Evolutionary conservation across 2,888 invertebrate species (phyloP).

Genomic region (Cartodere bifasciata): DNA sequence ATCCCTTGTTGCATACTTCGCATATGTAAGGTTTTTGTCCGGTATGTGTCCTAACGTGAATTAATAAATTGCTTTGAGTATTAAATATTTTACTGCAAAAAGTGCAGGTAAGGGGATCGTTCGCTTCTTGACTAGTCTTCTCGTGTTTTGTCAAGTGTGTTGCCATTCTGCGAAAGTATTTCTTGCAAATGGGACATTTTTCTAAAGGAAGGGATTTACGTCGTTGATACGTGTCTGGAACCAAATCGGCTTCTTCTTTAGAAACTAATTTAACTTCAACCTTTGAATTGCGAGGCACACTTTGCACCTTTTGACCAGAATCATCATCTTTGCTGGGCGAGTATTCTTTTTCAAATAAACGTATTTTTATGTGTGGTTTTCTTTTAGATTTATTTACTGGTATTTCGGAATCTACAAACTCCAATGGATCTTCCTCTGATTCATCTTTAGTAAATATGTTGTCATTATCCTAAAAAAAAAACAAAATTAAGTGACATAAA

Average conservation of each 20-base stretch:
- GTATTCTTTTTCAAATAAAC: conserved; percentile 19
- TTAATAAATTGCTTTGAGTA: conserved; percentile 29
- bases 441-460: conserved; percentile 3
- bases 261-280: conserved; percentile 25
- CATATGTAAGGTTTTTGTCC: conserved; percentile 31
- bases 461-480: conserved; percentile 2
- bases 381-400: too few species aligned
- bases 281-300: conserved; percentile 18
- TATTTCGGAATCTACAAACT: conserved; percentile 21
- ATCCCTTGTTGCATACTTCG: conserved; percentile 31
- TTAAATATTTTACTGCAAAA: conserved; percentile 27
- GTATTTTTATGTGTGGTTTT: conserved; percentile 22
- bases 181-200: conserved; percentile 34
- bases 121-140: conserved; percentile 21
- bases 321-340: conserved; percentile 13
- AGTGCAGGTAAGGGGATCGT: conserved; percentile 24
- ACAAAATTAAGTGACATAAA: too few species aligned
- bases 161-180: conserved; percentile 34
- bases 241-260: conserved; percentile 24
- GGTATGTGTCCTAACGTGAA: conserved; percentile 32
- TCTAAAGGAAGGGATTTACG: conserved; percentile 31
- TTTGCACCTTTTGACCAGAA: conserved; percentile 4
- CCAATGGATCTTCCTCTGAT: conserved; percentile 15
- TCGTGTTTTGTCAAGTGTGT: conserved; percentile 35
- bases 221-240: conserved; percentile 24